phyloP scores from a whole-genome alignment of 2,888 invertebrate species.

The Epirrhoe tristata region DNA sequence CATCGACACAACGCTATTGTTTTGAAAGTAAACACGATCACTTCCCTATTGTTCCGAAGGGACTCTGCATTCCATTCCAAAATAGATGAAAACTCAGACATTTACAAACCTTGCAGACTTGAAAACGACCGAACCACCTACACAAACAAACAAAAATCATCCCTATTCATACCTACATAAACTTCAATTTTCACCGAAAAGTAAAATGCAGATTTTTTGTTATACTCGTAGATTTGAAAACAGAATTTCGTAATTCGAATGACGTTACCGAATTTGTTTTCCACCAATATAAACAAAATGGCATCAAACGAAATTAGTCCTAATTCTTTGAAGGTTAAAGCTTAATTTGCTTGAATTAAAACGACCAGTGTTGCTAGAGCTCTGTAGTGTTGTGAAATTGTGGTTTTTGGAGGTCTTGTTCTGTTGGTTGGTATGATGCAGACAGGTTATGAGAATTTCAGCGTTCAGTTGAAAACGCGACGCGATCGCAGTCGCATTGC shows the following conservation, averaged over 20 bases:
- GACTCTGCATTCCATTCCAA: slow-evolving; percentile 44
- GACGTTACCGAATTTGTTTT: slow-evolving; percentile 36
- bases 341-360: slow-evolving; percentile 26
- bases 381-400: neutral
- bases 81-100: slow-evolving; percentile 45
- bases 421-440: slow-evolving; percentile 45
- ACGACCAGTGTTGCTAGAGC: slow-evolving; percentile 23
- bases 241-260: slow-evolving; percentile 38
- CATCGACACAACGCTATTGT: slow-evolving; percentile 13
- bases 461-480: slow-evolving; percentile 61
- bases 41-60: slow-evolving; percentile 36
- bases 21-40: slow-evolving; percentile 28
- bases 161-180: slow-evolving; percentile 10
- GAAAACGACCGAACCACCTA: slow-evolving; percentile 28
- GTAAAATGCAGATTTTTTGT: slow-evolving; percentile 2
- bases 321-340: slow-evolving; percentile 24
- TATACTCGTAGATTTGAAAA: slow-evolving; percentile 10
- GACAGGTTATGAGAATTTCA: slow-evolving; percentile 52
- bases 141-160: slow-evolving; percentile 15
- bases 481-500: slow-evolving; percentile 60
- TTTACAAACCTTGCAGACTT: slow-evolving; percentile 38
- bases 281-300: slow-evolving; percentile 24
- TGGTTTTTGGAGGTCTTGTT: slow-evolving; percentile 37
- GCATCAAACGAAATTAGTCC: slow-evolving; percentile 11
- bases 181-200: slow-evolving; percentile 2